Percentiles rank a stretch among this genome's conserved stretches.
Evolutionary conservation across 2,797 vertebrate species (phyloP).

Genomic region (Apogon talboti): DNA sequence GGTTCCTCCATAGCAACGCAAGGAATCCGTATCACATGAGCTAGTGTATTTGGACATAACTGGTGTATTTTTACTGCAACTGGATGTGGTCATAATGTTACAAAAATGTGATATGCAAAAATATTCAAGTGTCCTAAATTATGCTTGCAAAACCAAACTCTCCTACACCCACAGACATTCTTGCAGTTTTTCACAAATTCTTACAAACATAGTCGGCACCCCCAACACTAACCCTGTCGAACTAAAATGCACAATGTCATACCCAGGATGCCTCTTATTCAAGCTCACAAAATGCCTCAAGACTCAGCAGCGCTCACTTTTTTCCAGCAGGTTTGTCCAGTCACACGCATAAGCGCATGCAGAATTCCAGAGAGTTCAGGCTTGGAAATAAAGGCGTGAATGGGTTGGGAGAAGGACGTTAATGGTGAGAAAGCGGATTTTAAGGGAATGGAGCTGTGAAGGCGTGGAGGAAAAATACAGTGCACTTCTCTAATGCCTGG

Average conservation of each 20-base stretch:
- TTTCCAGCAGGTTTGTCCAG: slow-evolving; percentile 15
- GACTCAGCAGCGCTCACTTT: slow-evolving; percentile 8
- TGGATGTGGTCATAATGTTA: slow-evolving; percentile 44
- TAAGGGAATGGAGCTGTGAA: slow-evolving; percentile 30
- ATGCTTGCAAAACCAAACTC: slow-evolving; percentile 10
- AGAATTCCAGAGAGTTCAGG: slow-evolving; percentile 6
- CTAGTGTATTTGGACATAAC: slow-evolving; percentile 20
- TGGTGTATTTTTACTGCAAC: slow-evolving; percentile 30
- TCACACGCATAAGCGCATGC: not conserved
- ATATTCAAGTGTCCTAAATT: slow-evolving; percentile 18
- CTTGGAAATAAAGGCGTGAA: slow-evolving; percentile 12
- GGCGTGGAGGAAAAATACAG: slow-evolving; percentile 31
- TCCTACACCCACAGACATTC: not conserved
- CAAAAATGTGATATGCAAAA: slow-evolving; percentile 13
- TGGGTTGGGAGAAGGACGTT: slow-evolving; percentile 25
- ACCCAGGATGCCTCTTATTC: not conserved
- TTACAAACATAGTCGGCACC: not conserved
- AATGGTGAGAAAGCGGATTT: slow-evolving; percentile 49
- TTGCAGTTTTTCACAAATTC: not conserved
- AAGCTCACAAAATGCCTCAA: slow-evolving; percentile 5
- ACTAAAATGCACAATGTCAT: slow-evolving; percentile 9
- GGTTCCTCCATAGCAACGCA: not conserved
- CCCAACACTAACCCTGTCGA: not conserved
- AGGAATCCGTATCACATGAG: slow-evolving; percentile 10
- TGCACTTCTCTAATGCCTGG: slow-evolving; percentile 18